These are phyloP conservation scores for Buathra laborator DNA, from an alignment of 2,888 invertebrate species.

Conservation along the genomic window DNA sequence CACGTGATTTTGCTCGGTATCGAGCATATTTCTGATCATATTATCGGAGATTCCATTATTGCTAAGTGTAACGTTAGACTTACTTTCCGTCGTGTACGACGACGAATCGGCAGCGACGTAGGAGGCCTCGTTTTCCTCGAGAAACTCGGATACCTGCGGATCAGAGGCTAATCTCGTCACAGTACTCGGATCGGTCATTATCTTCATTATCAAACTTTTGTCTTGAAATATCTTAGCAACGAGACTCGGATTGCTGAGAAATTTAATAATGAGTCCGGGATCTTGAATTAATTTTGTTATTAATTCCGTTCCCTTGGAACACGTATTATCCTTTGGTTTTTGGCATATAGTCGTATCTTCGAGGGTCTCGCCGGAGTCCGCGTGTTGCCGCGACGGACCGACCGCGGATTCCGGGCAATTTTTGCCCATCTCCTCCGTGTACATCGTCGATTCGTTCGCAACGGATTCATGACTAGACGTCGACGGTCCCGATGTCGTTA, in stretches of 20 bases:
- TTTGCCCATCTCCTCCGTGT: neutral
- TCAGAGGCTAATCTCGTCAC: constrained; percentile 77
- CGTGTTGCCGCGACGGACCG: neutral
- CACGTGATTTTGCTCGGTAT: constrained; percentile 73
- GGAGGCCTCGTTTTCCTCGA: constrained; percentile 71
- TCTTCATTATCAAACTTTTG: constrained; percentile 78
- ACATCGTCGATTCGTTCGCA: neutral
- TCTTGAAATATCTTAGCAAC: constrained; percentile 78
- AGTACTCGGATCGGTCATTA: constrained; percentile 78
- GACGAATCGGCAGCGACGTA: constrained; percentile 58
- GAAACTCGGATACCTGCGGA: constrained; percentile 77
- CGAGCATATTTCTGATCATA: constrained; percentile 74
- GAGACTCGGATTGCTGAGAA: constrained; percentile 70
- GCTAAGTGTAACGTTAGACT: constrained; percentile 42
- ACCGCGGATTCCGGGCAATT: neutral
- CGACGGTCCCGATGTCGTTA: neutral
- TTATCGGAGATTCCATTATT: constrained; percentile 72
- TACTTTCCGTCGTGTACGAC: constrained; percentile 27
- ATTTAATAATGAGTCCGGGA: constrained; percentile 69
- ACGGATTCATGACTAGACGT: constrained; percentile 32
- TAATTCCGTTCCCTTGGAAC: constrained; percentile 68
- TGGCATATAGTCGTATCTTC: constrained; percentile 64
- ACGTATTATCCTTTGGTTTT: constrained; percentile 73
- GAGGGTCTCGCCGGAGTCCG: constrained; percentile 3
- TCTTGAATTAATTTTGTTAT: constrained; percentile 74